Evolutionary conservation across 2,888 invertebrate species (phyloP), one percentile per base, ranked within the genome.

Genomic region (Cyaniris semiargus): DNA sequence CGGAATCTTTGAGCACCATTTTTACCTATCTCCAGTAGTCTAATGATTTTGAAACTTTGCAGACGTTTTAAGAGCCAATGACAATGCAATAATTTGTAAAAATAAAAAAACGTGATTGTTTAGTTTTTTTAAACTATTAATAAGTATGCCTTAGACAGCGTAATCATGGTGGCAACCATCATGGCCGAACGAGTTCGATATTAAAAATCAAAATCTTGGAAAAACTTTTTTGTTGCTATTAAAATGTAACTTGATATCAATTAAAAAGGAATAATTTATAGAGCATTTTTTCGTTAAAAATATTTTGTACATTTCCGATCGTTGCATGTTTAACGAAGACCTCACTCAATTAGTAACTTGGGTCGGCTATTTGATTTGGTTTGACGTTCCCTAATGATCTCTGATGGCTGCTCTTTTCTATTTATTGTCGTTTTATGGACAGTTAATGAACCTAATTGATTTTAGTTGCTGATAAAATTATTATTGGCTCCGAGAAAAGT

Each of bases 401-500:
- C 83, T 84, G 88, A 85, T 85, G 87, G 85, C 83, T 81, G 82
- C 79, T 78, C 77, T 78, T 79, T 79, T 81, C 79, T 84, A 84
- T 84, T 89, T 89, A 89, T 87, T 87, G 89, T 87, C 86, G 84
- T 86, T 90, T 88, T 84, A 86, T 77, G 58, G 74, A 74, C 53
- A 48, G 74, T 15, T 74, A 74, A 74, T 74, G 74, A 53, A 7
- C 53, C 2, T 74, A 53, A 74, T 53, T 48, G 23, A 53, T 72
- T 72, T 72, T 74, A 74, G 72, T 72, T 72, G 18, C 31, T 27
- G 66, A 66, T 66, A 31, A 27, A 31, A 31, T 66, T 66, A 31
- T 66, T 31, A 66, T 31, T 66, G 15, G 2, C 6, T 27, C 60
- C 58, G 7, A 58, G 58, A 58, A 58, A n/a, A 3, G 53, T 53